Percentiles rank a stretch among this genome's conserved stretches.
phyloP scores from a whole-genome alignment of 2,888 invertebrate genomes.

The Pachymerium ferrugineum region DNA sequence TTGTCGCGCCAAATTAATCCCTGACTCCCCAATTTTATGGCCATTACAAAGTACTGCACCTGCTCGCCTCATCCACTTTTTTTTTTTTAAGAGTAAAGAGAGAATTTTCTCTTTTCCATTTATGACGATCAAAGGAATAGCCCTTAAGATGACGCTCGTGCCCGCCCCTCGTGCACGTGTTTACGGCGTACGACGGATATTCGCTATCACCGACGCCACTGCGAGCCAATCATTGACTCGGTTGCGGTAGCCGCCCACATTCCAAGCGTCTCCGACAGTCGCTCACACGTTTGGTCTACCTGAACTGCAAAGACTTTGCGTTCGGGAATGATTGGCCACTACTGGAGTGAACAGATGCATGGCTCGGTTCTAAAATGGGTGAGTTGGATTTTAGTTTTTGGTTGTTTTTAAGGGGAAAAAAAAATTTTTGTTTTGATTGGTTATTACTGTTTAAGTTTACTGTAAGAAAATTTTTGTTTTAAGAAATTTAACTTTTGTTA shows the following conservation, averaged over 20 bases:
- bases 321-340: neutral
- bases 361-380: neutral
- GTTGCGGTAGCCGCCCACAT: neutral
- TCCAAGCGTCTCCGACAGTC: neutral
- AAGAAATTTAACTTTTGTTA: no score
- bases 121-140: neutral
- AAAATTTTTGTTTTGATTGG: neutral
- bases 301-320: neutral
- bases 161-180: neutral
- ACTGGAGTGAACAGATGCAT: neutral
- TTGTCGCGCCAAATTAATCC: neutral
- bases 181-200: neutral
- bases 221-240: neutral
- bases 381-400: neutral
- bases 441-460: no score
- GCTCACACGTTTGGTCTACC: neutral
- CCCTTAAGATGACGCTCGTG: neutral
- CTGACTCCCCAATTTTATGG: neutral
- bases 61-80: neutral
- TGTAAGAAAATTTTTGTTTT: no score
- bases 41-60: neutral
- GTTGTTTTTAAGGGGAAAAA: neutral
- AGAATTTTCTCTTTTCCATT: neutral
- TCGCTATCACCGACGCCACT: neutral
- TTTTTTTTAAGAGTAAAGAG: neutral